Conservation (phyloP, 2,888 invertebrate species). For the Euclidia mi region DNA sequence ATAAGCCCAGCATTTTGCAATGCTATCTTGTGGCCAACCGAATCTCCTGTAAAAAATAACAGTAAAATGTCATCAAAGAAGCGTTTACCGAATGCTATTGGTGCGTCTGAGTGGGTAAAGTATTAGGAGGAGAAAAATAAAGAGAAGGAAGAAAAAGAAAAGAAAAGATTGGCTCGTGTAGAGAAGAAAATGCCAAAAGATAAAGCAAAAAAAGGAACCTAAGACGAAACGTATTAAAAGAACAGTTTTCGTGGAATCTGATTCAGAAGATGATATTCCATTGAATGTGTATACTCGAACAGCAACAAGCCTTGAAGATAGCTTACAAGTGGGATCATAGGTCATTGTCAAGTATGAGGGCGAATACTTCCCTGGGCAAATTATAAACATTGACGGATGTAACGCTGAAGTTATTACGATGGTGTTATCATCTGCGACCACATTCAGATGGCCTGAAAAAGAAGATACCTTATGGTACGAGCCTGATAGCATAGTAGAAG, state of each 20-base stretch:
- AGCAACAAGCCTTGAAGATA: conserved; percentile 14
- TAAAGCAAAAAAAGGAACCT: conserved; percentile 13
- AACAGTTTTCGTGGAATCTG: conserved; percentile 3
- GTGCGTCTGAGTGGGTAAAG: conserved; percentile 12
- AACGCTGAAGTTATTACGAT: conserved; percentile 16
- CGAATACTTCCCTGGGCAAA: conserved; percentile 18
- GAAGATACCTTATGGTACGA: conserved; percentile 17
- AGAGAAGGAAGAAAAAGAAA: conserved; percentile 16
- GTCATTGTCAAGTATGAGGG: conserved; percentile 21
- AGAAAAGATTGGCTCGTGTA: conserved; percentile 12
- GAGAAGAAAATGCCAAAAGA: conserved; percentile 15
- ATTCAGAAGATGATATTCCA: conserved; percentile 8
- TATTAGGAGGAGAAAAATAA: conserved; percentile 17
- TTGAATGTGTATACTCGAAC: conserved; percentile 10
- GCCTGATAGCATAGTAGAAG: conserved; percentile 14
- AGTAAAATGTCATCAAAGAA: not conserved
- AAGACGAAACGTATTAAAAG: conserved; percentile 13
- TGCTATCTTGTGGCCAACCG: conserved; percentile 18
- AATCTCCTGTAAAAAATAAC: conserved; percentile 18
- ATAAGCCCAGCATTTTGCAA: conserved; percentile 11
- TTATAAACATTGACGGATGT: conserved; percentile 9
- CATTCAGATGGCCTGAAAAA: conserved; percentile 24
- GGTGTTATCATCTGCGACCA: conserved; percentile 18
- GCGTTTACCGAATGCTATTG: conserved; percentile 6
- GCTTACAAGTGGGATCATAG: conserved; percentile 9